Conservation (phyloP, 2,888 invertebrate species). For the Trypoxylon attenuatum region DNA sequence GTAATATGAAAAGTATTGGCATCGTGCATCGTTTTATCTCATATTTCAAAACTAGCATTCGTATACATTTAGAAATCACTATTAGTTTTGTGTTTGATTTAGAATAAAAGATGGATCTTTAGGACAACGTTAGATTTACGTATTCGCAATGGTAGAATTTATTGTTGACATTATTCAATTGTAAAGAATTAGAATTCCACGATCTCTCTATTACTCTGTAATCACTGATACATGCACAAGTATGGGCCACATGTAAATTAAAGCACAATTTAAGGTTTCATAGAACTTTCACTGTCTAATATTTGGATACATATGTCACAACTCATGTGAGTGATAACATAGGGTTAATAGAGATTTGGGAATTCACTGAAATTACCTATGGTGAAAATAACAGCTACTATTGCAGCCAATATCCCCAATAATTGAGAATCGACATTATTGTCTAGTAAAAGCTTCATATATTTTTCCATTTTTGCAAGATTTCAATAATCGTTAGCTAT, state of each 20-base stretch:
- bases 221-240: no score
- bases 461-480: slow-evolving; percentile 67
- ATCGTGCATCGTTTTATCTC: slow-evolving; percentile 45
- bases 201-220: no score
- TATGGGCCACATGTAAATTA: background rate
- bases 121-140: background rate
- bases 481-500: no score
- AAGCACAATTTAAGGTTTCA: background rate
- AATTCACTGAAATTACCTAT: slow-evolving; percentile 64
- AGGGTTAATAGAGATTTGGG: slow-evolving; percentile 39
- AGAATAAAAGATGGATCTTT: slow-evolving; percentile 21
- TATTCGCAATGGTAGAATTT: no score
- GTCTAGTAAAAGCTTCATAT: slow-evolving; percentile 49
- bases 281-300: slow-evolving; percentile 9
- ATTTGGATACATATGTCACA: background rate
- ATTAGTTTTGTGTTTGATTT: slow-evolving; percentile 3
- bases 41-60: no score
- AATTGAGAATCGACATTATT: slow-evolving; percentile 59
- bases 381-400: slow-evolving; percentile 68
- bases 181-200: no score
- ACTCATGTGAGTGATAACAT: slow-evolving; percentile 16
- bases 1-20: background rate
- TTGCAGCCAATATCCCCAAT: slow-evolving; percentile 66
- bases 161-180: no score
- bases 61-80: no score